Evolutionary conservation across 2,113 vertebrate genomes (phyloP).

Genomic region (Indri indri): DNA sequence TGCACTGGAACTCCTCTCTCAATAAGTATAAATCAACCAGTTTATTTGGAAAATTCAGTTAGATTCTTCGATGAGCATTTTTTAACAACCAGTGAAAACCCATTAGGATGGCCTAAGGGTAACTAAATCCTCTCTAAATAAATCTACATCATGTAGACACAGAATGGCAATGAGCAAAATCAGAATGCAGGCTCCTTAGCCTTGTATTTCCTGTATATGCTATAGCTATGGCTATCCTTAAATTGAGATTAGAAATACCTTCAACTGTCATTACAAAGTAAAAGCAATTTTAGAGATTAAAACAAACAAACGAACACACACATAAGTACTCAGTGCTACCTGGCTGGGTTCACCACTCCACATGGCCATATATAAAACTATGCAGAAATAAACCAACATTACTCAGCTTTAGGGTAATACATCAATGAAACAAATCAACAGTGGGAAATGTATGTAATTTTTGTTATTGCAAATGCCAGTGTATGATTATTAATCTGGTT

Average conservation of each 20-base stretch:
- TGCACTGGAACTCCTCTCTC: conserved; percentile 53
- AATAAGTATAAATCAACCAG: conserved; percentile 65
- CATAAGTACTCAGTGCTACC: not conserved
- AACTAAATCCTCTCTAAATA: conserved; percentile 60
- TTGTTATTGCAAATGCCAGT: not conserved
- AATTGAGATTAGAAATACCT: conserved; percentile 12
- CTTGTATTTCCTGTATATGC: not conserved
- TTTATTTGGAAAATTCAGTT: conserved; percentile 72
- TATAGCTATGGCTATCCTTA: not conserved
- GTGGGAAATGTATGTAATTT: not conserved
- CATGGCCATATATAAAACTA: not conserved
- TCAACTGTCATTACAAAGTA: not conserved
- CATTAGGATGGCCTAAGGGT: conserved; percentile 51
- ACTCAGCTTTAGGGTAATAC: not conserved
- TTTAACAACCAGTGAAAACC: conserved; percentile 62
- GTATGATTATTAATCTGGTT: not conserved
- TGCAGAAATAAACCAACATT: not conserved
- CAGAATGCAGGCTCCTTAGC: not conserved
- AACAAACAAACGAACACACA: not conserved
- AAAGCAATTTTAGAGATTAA: not conserved
- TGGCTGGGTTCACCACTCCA: not conserved
- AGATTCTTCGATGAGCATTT: conserved; percentile 55
- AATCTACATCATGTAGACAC: conserved; percentile 39
- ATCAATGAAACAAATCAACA: not conserved
- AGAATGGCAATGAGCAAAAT: conserved; percentile 41